Evolutionary conservation across 2,797 vertebrate genomes (phyloP), one percentile per base, ranked within the genome.

Genomic region (Mustela erminea): DNA sequence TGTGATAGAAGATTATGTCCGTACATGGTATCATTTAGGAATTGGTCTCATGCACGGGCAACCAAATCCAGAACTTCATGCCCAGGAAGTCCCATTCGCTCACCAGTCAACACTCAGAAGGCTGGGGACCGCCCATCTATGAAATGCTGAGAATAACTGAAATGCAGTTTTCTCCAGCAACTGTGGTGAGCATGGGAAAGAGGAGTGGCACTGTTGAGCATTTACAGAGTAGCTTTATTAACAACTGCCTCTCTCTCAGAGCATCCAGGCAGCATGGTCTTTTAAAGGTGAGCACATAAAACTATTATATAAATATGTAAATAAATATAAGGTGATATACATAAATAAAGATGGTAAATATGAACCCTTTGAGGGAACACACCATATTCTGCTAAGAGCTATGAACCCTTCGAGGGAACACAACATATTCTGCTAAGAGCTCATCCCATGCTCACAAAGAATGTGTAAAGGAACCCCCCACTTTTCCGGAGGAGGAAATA

Each of bases 181-280:
- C n/a, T 32, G 14, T 0, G 32, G 66, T 10, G 23, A 88, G 15
- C 27, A 4, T 32, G 72, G 29, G 70, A 41, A 11, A 54, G 83
- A 78, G 25, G 14, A 21, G 7, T 25, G 54, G 14, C 1, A 0
- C 25, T 41, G 23, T 15, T 60, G 17, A 66, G 62, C 2, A 83
- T 15, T 23, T 27, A 38, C 8, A 32, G 41, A 93, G 70, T 2
- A n/a, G 23, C 9, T 70, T 35, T 54, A 23, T 17, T 49, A 56
- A 68, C 15, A 68, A n/a, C 27, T 29, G 27, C 20, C 29, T 75
- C 21, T 7, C 27, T 70, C 56, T 64, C 41, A 58, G 78, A 81
- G 56, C 12, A 25, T 46, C 54, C 62, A 90, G 56, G 85, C 58
- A 91, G 88, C 56, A 86, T 38, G 90, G 13, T 72, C 41, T 90